Conservation (phyloP, 2,113 vertebrate genomes). For the Cacatua alba region DNA sequence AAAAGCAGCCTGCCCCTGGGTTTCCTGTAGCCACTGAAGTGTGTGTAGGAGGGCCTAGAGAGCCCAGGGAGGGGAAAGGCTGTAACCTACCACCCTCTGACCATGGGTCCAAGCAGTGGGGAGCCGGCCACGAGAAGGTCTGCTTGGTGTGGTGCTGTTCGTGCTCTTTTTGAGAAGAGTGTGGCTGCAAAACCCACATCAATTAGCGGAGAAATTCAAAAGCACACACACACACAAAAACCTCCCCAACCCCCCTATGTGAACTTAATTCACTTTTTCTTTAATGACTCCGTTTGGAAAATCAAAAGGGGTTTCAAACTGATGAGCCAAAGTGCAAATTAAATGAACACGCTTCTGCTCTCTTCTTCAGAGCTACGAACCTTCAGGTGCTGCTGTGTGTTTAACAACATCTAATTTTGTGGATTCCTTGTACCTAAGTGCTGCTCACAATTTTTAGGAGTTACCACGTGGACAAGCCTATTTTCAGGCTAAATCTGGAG, state of each 20-base stretch:
- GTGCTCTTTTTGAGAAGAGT: not conserved
- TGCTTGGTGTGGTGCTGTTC: not conserved
- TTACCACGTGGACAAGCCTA: not conserved
- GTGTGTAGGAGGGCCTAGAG: not conserved
- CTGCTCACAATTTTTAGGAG: not conserved
- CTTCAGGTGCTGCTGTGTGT: rapidly evolving
- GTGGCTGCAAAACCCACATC: not conserved
- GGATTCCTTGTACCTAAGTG: rapidly evolving
- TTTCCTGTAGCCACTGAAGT: not conserved
- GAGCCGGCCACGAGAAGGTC: not conserved
- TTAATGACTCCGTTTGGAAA: not conserved
- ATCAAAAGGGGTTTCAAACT: not conserved
- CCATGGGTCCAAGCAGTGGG: not conserved
- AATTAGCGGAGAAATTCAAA: not conserved
- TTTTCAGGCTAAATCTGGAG: not conserved
- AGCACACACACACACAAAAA: not conserved
- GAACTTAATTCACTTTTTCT: not conserved
- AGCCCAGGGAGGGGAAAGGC: not conserved
- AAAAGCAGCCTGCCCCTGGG: not conserved
- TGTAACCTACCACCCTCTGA: not conserved
- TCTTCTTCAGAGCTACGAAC: not conserved
- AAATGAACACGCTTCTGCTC: rapidly evolving
- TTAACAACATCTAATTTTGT: not conserved
- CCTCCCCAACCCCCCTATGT: not conserved
- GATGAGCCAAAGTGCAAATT: not conserved